Evolutionary conservation across 2,797 vertebrate genomes (phyloP), one percentile per base, ranked within the genome.

Genomic region (Notamacropus eugenii): DNA sequence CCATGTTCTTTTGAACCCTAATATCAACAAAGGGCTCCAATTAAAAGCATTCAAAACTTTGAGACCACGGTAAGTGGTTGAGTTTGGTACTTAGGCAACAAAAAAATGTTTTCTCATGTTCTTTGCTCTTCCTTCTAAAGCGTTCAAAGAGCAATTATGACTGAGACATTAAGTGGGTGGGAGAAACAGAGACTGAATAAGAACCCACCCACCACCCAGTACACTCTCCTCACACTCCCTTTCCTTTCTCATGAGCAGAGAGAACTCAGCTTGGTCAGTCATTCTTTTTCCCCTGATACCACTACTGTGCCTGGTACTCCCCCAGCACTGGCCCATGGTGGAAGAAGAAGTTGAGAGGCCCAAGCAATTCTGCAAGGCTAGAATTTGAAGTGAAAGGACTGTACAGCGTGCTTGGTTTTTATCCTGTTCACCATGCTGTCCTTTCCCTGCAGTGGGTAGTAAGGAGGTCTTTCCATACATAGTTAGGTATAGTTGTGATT

Each of bases 111-210:
- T 46, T 97, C 96, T 97, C 92, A 93, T 95, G 90, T 59, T 93
- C 91, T 95, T 50, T 67, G 24, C 54, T 93, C 87, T 91, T 96
- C 74, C 59, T 94, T 96, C 96, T 97, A 96, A 97, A 96, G 95
- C 96, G 90, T 96, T 97, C 96, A 95, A 95, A 96, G 95, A 96
- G 87, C 62, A 94, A 28, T 94, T 93, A 95, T 22, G 74, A 52
- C 93, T 40, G 87, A 82, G 50, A 29, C 92, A 92, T 95, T 93
- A 52, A 67, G 56, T 95, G 74, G 46, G 74, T 90, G 2, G 97
- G 96, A 93, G 90, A 93, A 96, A 67, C 58, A 50, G 28, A 90
- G 92, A 92, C 94, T 52, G n/a, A 28, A 95, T 13, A 50, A 90
- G 96, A 90, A 58, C 55, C 87, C 52, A 95, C 92, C 97, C 94